These are phyloP conservation scores for Sarcophaga carnaria DNA, from an alignment of 2,888 invertebrate species.

Conservation along the genomic window DNA sequence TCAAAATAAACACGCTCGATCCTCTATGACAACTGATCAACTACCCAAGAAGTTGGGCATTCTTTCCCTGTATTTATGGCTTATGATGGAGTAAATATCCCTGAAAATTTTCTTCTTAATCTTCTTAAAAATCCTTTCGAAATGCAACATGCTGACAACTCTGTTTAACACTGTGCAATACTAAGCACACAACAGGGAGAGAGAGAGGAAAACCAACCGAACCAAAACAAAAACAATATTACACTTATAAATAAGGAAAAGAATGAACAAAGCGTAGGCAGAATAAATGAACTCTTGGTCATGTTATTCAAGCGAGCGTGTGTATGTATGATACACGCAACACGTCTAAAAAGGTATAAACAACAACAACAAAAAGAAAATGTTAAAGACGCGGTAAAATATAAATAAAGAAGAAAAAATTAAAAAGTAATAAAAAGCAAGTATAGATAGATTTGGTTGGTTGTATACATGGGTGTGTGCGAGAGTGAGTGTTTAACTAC, in stretches of 20 bases:
- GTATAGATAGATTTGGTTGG: slow-evolving; percentile 11
- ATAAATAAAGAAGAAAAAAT: neutral
- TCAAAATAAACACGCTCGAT: too few relatives aligned
- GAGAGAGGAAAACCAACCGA: neutral
- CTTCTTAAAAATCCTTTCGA: too few relatives aligned
- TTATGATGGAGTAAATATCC: too few relatives aligned
- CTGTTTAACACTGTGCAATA: neutral
- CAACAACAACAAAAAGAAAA: neutral
- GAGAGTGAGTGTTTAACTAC: neutral
- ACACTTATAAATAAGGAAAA: slow-evolving; percentile 2
- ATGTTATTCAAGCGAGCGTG: too few relatives aligned
- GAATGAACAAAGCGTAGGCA: slow-evolving; percentile 21
- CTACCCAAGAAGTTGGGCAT: too few relatives aligned
- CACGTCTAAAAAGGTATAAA: slow-evolving; percentile 13
- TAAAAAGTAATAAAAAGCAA: slow-evolving; percentile 1
- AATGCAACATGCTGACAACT: slow-evolving; percentile 4
- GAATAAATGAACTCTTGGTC: slow-evolving; percentile 4
- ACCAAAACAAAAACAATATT: neutral
- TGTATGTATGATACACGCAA: neutral
- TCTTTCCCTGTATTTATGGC: too few relatives aligned
- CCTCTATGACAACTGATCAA: too few relatives aligned
- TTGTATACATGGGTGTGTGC: neutral
- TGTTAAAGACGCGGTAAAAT: slow-evolving; percentile 11
- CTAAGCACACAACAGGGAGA: too few relatives aligned
- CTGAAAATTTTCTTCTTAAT: too few relatives aligned